Percentiles rank a stretch among this genome's conserved stretches.
Conservation (phyloP, 2,797 vertebrate species). For the Girardinus metallicus region DNA sequence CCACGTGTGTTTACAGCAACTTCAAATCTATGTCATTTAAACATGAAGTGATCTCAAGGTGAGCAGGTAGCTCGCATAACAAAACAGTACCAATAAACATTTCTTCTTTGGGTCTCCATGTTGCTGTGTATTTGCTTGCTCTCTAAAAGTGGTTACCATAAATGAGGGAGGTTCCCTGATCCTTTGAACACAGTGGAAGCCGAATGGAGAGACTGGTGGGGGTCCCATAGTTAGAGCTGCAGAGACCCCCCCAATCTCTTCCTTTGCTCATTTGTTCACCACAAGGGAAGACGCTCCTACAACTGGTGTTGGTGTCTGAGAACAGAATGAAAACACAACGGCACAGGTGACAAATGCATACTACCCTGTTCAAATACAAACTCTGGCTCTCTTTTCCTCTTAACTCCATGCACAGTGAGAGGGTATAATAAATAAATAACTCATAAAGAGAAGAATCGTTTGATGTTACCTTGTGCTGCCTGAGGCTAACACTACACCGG, state of each 20-base stretch:
- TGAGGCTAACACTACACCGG: conserved; percentile 77
- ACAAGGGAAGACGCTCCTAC: conserved; percentile 47
- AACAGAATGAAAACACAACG: conserved; percentile 58
- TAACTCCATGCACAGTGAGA: conserved; percentile 27
- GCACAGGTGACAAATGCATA: conserved; percentile 61
- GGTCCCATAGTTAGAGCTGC: conserved; percentile 52
- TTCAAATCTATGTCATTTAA: neutral
- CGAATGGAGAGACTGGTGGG: conserved; percentile 38
- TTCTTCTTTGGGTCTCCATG: conserved; percentile 41
- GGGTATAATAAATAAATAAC: conserved; percentile 74
- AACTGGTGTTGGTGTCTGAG: conserved; percentile 52
- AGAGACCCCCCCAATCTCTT: conserved; percentile 40
- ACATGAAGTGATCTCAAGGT: conserved; percentile 30
- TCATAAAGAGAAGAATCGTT: conserved; percentile 76
- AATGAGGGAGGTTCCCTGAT: conserved; percentile 48
- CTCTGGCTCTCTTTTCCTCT: conserved; percentile 29
- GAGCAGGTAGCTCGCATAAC: conserved; percentile 50
- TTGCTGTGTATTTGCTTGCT: conserved; percentile 46
- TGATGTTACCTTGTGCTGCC: conserved; percentile 82
- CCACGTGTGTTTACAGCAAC: conserved; percentile 25
- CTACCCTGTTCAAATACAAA: conserved; percentile 48
- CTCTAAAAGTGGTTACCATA: conserved; percentile 36
- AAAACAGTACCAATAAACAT: conserved; percentile 62
- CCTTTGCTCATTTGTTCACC: conserved; percentile 46
- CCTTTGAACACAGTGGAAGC: conserved; percentile 65